Percentiles rank a stretch among this genome's conserved stretches.
Conservation (phyloP, 2,888 invertebrate genomes). For the Eremobia ochroleuca region DNA sequence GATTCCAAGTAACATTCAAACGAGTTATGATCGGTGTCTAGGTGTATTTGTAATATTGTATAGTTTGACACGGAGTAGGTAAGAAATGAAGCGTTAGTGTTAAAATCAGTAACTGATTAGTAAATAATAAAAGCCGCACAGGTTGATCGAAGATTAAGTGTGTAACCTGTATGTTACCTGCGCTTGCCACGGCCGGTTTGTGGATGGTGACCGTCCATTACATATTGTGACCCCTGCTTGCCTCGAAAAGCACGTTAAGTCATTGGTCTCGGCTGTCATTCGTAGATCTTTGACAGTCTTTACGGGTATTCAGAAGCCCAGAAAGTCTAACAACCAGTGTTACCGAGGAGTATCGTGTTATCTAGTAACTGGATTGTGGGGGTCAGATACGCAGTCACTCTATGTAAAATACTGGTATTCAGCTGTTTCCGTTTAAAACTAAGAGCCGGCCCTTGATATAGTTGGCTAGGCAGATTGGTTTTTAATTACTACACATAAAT, state of each 20-base stretch:
- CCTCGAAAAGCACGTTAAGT: neutral
- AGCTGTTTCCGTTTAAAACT: neutral
- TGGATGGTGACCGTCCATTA: neutral
- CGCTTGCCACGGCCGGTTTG: neutral
- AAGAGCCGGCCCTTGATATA: too few species aligned
- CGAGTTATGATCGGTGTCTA: neutral
- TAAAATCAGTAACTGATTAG: neutral
- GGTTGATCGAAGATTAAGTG: neutral
- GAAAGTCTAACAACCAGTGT: neutral
- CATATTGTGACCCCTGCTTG: neutral
- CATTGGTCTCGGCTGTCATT: neutral
- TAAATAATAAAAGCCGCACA: neutral
- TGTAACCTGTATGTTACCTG: too few species aligned
- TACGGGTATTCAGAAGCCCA: neutral
- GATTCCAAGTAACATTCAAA: constrained; percentile 10
- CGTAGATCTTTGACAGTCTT: neutral
- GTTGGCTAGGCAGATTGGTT: neutral
- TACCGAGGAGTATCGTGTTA: neutral
- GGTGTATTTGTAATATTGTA: neutral
- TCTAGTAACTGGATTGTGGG: neutral
- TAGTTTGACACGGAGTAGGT: constrained; percentile 1
- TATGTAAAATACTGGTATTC: neutral
- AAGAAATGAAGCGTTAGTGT: constrained; percentile 10
- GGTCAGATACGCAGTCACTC: neutral
- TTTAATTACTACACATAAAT: neutral